A percentile compares a stretch with the other conserved stretches of the same genome.
Conservation (phyloP, 1,140 invertebrate genomes). For the Drosophila navojoa region DNA sequence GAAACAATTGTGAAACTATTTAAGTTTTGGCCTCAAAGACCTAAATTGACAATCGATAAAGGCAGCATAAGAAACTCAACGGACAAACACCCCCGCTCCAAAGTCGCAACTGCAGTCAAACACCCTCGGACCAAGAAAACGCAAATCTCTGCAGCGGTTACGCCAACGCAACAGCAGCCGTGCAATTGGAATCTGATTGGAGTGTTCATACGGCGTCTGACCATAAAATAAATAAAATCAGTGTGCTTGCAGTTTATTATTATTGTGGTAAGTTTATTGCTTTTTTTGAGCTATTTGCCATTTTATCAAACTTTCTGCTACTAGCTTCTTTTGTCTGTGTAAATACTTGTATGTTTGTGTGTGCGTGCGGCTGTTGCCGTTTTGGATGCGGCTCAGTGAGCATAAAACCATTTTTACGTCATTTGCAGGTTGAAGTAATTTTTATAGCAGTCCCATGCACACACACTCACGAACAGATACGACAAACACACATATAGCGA, state of each 20-base stretch:
- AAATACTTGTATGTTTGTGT: conserved; percentile 6
- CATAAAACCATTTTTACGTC: conserved; percentile 70
- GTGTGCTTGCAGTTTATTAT: conserved; percentile 30
- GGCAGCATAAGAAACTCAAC: conserved; percentile 18
- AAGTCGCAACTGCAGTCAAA: conserved; percentile 13
- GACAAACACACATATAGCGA: neutral
- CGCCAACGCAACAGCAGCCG: conserved; percentile 35
- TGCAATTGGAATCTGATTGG: conserved; percentile 44
- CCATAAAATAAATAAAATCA: conserved; percentile 15
- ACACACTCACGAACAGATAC: neutral
- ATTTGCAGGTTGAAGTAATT: conserved; percentile 62
- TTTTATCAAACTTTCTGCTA: conserved; percentile 38
- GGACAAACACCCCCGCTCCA: conserved; percentile 9
- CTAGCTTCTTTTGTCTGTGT: conserved; percentile 25
- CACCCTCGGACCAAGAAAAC: conserved; percentile 3
- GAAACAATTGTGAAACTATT: neutral
- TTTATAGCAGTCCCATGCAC: conserved; percentile 11
- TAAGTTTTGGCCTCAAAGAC: conserved; percentile 17
- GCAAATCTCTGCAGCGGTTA: conserved; percentile 27
- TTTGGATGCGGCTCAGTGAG: conserved; percentile 61
- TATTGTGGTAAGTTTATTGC: conserved; percentile 42
- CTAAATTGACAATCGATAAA: conserved; percentile 36
- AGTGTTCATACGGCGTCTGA: conserved; percentile 17
- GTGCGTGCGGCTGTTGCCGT: conserved; percentile 54
- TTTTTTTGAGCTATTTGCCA: neutral